Conservation (phyloP, 2,797 vertebrate genomes). For the Halcyon smyrnensis region DNA sequence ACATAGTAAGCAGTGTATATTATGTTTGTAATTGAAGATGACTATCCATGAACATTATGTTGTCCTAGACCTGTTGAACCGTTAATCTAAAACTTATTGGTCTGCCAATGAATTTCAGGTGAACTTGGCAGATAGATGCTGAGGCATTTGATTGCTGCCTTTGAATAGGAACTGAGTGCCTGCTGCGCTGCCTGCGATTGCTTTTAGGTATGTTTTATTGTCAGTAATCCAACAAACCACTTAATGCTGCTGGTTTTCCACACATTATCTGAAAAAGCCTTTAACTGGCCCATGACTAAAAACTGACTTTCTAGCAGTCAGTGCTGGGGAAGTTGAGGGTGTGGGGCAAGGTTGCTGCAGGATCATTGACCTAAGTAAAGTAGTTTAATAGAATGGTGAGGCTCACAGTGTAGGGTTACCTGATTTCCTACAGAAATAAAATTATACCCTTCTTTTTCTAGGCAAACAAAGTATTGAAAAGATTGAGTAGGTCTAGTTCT, state of each 20-base stretch:
- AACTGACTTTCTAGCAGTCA: background rate
- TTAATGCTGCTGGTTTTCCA: background rate
- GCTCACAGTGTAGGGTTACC: background rate
- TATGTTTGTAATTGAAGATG: background rate
- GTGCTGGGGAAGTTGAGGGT: background rate
- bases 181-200: background rate
- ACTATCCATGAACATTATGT: background rate
- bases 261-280: background rate
- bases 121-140: background rate
- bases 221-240: constrained; percentile 28
- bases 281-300: background rate
- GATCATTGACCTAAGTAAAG: background rate
- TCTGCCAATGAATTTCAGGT: background rate
- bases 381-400: background rate
- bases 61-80: background rate
- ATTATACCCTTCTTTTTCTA: background rate
- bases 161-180: background rate
- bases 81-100: background rate
- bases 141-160: background rate
- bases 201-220: background rate
- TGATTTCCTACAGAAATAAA: background rate
- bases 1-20: background rate
- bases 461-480: background rate
- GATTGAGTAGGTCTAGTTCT: background rate
- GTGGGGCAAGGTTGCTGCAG: background rate